A percentile compares a stretch with the other conserved stretches of the same genome.
Evolutionary conservation across 2,888 invertebrate genomes (phyloP).

Genomic region (Rhaphigaster nebulosa): DNA sequence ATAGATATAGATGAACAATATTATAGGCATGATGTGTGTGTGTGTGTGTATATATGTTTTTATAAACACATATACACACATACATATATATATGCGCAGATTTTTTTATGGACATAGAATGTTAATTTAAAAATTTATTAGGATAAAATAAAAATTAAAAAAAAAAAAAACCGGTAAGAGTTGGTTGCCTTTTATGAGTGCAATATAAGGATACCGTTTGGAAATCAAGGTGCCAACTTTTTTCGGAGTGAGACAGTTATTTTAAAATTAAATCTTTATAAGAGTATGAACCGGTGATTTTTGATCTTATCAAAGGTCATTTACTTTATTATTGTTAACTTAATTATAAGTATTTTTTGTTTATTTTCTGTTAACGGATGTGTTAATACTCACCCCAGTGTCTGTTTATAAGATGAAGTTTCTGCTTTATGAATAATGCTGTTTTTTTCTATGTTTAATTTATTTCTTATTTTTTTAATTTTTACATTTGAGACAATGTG

Average conservation of each 20-base stretch:
- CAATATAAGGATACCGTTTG: constrained; percentile 26
- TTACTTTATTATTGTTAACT: constrained; percentile 53
- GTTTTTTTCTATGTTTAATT: constrained; percentile 47
- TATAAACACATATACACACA: background rate
- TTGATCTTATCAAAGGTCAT: background rate
- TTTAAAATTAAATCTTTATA: constrained; percentile 1
- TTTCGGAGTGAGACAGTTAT: constrained; percentile 10
- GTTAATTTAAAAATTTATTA: constrained; percentile 44
- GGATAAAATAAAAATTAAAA: constrained; percentile 12
- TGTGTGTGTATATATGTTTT: background rate
- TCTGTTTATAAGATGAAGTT: constrained; percentile 15
- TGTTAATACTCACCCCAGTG: constrained; percentile 57
- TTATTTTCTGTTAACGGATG: constrained; percentile 55
- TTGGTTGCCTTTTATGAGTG: constrained; percentile 49
- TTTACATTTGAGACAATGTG: constrained; percentile 49
- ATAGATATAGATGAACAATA: constrained; percentile 44
- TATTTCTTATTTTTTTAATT: constrained; percentile 44
- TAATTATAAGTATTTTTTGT: constrained; percentile 54
- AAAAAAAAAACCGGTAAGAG: constrained; percentile 29
- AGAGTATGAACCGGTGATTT: background rate
- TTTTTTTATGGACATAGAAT: constrained; percentile 52
- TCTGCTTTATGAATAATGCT: constrained; percentile 55
- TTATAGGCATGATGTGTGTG: constrained; percentile 34
- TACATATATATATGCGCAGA: background rate
- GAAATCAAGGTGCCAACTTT: constrained; percentile 43